A percentile compares a stretch with the other conserved stretches of the same genome.
phyloP scores from a whole-genome alignment of 1,140 invertebrate species.

The Drosophila prosaltans region DNA sequence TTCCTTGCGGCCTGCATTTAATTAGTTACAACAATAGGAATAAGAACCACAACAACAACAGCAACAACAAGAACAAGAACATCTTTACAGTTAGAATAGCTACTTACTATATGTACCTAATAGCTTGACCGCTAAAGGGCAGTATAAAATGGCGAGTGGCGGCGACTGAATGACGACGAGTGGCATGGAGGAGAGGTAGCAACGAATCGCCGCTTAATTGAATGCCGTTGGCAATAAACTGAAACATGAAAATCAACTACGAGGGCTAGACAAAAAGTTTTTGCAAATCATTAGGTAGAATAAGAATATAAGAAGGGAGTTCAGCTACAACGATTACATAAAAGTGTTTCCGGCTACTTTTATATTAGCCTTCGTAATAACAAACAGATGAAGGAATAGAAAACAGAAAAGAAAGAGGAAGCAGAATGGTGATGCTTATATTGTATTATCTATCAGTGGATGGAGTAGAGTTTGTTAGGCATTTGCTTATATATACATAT shows the following conservation, averaged over 20 bases:
- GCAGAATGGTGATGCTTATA: constrained; percentile 12
- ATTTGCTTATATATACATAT: background rate
- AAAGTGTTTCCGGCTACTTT: background rate
- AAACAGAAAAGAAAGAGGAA: background rate
- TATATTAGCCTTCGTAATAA: background rate
- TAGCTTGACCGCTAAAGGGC: constrained; percentile 54
- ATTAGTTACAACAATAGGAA: constrained; percentile 57
- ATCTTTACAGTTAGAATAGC: constrained; percentile 42
- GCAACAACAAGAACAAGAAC: background rate
- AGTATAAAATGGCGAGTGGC: constrained; percentile 10
- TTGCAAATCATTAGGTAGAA: background rate
- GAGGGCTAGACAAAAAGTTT: constrained; percentile 1
- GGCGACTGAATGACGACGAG: background rate
- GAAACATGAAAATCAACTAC: constrained; percentile 18
- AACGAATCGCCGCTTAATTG: constrained; percentile 71
- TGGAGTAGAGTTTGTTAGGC: background rate
- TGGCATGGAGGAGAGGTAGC: background rate
- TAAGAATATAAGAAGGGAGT: too few species aligned
- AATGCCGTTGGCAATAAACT: constrained; percentile 57
- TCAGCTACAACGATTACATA: background rate
- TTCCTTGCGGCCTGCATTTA: constrained; percentile 63
- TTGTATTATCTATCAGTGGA: constrained; percentile 13
- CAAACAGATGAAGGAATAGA: background rate
- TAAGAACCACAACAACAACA: background rate
- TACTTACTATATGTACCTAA: constrained; percentile 66